Conservation (phyloP, 2,888 invertebrate genomes). For the Blastobasis lacticolella region DNA sequence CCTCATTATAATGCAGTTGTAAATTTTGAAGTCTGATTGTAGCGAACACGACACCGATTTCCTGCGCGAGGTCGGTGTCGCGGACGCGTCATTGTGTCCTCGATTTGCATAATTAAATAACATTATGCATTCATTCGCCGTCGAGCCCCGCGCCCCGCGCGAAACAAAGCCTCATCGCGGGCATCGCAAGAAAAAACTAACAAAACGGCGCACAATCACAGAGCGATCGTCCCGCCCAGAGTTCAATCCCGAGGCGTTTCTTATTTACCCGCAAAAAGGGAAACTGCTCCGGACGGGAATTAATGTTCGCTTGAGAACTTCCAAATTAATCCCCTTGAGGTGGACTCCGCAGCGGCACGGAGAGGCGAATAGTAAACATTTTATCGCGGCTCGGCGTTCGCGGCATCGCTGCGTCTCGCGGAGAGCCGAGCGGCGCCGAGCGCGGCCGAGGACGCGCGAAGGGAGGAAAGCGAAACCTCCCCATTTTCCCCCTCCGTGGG, state of each 20-base stretch:
- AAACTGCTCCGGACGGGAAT: slow-evolving; percentile 42
- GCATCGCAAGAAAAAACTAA: slow-evolving; percentile 13
- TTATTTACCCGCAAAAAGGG: slow-evolving; percentile 49
- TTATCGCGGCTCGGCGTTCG: slow-evolving; percentile 37
- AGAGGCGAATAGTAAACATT: slow-evolving; percentile 50
- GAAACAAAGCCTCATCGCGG: slow-evolving; percentile 35
- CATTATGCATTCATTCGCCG: slow-evolving; percentile 62
- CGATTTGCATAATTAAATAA: slow-evolving; percentile 67
- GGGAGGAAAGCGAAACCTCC: slow-evolving; percentile 60
- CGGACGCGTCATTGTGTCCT: slow-evolving; percentile 44
- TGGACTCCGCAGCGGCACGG: slow-evolving; percentile 35
- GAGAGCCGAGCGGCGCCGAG: slow-evolving; percentile 29
- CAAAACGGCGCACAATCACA: slow-evolving; percentile 27
- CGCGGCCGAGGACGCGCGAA: slow-evolving; percentile 19
- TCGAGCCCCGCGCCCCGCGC: slow-evolving; percentile 45
- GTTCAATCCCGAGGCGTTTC: slow-evolving; percentile 35
- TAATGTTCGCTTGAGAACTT: slow-evolving; percentile 48
- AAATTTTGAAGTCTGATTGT: background rate
- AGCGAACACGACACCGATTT: slow-evolving; percentile 52
- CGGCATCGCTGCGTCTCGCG: slow-evolving; percentile 41
- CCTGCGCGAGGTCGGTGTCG: slow-evolving; percentile 49
- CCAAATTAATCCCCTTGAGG: slow-evolving; percentile 63
- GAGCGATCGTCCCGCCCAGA: slow-evolving; percentile 17
- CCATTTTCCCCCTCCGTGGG: slow-evolving; percentile 41
- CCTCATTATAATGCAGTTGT: background rate